Base-by-base conservation (phyloP, 2,888 invertebrate species). In the Ceriagrion tenellum region DNA sequence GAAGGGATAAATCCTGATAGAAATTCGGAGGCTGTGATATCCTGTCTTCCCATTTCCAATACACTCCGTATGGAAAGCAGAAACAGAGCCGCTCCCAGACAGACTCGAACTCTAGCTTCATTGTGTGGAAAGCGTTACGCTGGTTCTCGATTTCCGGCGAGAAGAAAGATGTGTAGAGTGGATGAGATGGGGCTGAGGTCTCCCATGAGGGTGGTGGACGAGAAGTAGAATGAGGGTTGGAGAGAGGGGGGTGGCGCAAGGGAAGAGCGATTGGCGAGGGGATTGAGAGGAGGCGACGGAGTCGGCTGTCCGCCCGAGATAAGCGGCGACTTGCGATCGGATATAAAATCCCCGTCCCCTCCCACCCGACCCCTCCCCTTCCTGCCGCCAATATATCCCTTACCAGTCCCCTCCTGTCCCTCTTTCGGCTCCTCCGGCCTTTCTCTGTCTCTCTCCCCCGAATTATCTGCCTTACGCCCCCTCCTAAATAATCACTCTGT, bases 241-340 rank as follows among this genome's bases (percentile, higher is more conserved):
- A 6, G 30, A 20, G 2, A 0, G 56, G 63, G 69, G 59, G 63
- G 63, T 18, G 56, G 47, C 8, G 47, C 47, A 47, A 47, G 47
- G 47, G 59, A 69, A 40, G 63, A 56, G 59, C 56, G 90, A 90
- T 90, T 40, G 91, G 69, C 63, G 63, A 35, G 91, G 35, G 59
- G 63, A 63, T 40, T 56, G 69, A 93, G 59, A 59, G 91, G 93
- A 69, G 63, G 93, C 23, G 93, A 74, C 69, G 93, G 47, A 69
- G 93, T 63, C 63, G 91, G 30, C 90, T 93, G 93, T 93, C 93
- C 93, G 26, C 69, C n/a, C 23, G 93, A 93, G 93, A 93, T 93
- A 93, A 93, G 93, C 93, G 69, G 69, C 93, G 93, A 93, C 93
- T 93, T 93, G 93, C 93, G 74, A 91, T 91, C 91, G 91, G 91